A percentile compares a stretch with the other conserved stretches of the same genome.
These are phyloP conservation scores for Anabacerthia variegaticeps DNA, from an alignment of 2,797 vertebrate genomes.

Conservation along the genomic window DNA sequence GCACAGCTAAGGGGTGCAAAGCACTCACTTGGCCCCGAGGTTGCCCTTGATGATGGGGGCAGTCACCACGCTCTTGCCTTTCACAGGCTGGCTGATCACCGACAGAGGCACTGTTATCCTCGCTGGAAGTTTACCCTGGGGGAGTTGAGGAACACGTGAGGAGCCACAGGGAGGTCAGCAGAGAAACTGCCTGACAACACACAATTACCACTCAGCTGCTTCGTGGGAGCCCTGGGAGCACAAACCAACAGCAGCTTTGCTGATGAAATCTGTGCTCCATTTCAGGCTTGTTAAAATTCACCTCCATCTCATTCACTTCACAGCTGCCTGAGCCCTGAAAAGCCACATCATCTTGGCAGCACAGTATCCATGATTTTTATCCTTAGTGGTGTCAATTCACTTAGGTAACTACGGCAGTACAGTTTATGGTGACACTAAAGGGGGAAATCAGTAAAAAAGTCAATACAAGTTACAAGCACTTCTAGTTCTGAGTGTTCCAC, in stretches of 20 bases:
- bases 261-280: neutral
- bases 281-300: neutral
- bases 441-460: neutral
- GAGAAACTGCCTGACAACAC: neutral
- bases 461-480: neutral
- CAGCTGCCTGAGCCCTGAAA: neutral
- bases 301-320: neutral
- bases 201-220: neutral
- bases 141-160: neutral
- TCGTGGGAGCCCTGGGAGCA: neutral
- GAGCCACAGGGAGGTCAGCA: neutral
- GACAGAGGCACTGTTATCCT: slow-evolving; percentile 95
- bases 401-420: neutral
- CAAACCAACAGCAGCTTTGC: neutral
- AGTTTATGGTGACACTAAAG: neutral
- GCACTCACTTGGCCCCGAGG: slow-evolving; percentile 92
- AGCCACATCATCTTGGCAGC: neutral
- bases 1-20: neutral
- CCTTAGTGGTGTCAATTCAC: neutral
- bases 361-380: neutral
- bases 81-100: slow-evolving; percentile 95
- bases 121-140: slow-evolving; percentile 92
- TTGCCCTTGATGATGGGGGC: slow-evolving; percentile 94
- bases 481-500: neutral
- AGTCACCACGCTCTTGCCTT: slow-evolving; percentile 93